Base-by-base conservation (phyloP, 2,797 vertebrate genomes). In the Liasis olivaceus region DNA sequence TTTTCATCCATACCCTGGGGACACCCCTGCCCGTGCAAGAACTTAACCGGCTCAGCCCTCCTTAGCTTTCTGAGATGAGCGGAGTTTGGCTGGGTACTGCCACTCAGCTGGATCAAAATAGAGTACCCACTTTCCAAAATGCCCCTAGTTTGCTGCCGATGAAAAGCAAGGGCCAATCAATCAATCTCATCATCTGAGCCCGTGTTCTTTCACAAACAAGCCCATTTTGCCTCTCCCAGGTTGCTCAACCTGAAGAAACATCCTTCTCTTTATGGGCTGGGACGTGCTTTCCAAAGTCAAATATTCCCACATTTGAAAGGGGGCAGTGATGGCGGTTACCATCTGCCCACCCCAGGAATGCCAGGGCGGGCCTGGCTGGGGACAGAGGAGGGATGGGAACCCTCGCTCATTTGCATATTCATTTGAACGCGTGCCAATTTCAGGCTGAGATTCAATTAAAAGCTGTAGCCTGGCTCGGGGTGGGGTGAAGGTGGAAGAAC, bases 301-400 rank as follows among this genome's bases (percentile, higher is more conserved):
- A 87, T 60, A 62, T 15, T 87, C 14, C 20, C 54, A 86, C 84
- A 42, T 54, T 86, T 66, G 63, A 64, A 54, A 62, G 81, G 77
- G 85, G 62, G 84, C 26, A 86, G 84, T 42, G 51, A 58, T 54
- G 85, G 62, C 85, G 62, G 62, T 91, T 59, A 59, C 62, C 60
- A 58, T 87, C 36, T 86, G 54, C 62, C 31, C 66, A 91, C 54
- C 51, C 36, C n/a, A 91, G 90, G 85, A 91, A 87, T 91, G 90
- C 15, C 85, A 87, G 4, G 26, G 31, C 54, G 3, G 66, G 31
- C 15, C 64, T 26, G 62, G 51, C 63, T 59, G 72, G 72, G 4
- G 85, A 51, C 42, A 24, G 11, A 56, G 59, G 63, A 56, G 51
- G 77, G 89, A 28, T 58, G 85, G 54, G 60, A 91, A 59, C 85